Evolutionary conservation across 2,797 vertebrate species (phyloP), one percentile per base, ranked within the genome.

Genomic region (Yasuhikotakia modesta): DNA sequence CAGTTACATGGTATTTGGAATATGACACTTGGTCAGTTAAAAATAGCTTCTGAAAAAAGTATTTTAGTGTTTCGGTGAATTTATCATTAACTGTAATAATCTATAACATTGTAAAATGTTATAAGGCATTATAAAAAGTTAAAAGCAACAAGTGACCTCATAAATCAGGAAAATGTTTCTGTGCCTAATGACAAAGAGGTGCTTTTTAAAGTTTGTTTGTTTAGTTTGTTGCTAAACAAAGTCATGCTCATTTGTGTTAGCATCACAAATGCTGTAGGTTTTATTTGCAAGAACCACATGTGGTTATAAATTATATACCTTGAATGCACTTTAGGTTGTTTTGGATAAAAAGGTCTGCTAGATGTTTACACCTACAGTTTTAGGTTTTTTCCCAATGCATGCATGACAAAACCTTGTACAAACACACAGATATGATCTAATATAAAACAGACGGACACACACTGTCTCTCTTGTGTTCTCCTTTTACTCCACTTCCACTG

Each of bases 401-500:
- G 12, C 39, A 48, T 30, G 27, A 43, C 39, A 17, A 61, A n/a
- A 32, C 17, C 17, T 17, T 19, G 57, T 22, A 71, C 21, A 72
- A 50, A 55, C 67, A 57, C 48, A 78, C 14, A 21, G 13, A 58
- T 39, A 32, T 24, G 52, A 55, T 39, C 35, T 39, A 17, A 50
- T 17, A 16, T 52, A 27, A 73, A 70, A 48, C 61, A 73, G 32
- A 73, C 24, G 13, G n/a, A 55, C 64, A 53, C 4, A 52, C 53
- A 46, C 57, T 63, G n/a, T 53, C 63, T 14, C 21, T n/a, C 22
- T 52, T 61, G 32, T 39, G 14, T 55, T 48, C 30, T 19, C 55
- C 14, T 5, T 73, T 52, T 32, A 12, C 19, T 35, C 11, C 79
- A 48, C 74, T 77, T 68, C 45, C 78, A 79, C 16, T 78, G 22